A percentile compares a stretch with the other conserved stretches of the same genome.
phyloP scores from a whole-genome alignment of 2,797 vertebrate genomes.

The Crocidura indochinensis region DNA sequence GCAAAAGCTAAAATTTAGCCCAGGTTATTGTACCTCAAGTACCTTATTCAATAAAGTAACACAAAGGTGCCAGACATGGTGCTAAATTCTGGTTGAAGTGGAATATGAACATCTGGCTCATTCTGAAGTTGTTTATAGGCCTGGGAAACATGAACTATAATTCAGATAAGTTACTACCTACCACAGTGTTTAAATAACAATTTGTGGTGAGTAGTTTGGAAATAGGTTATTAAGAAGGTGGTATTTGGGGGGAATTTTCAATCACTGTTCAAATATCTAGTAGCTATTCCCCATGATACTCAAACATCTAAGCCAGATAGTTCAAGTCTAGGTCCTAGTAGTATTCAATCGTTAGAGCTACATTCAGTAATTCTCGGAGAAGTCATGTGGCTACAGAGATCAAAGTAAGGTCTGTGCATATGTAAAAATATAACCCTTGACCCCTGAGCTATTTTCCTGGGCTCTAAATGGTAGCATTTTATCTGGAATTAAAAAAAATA shows the following conservation, averaged over 20 bases:
- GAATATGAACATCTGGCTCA: slow-evolving; percentile 21
- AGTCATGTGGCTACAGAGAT: too few species aligned
- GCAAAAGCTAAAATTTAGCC: slow-evolving; percentile 38
- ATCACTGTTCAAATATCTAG: too few species aligned
- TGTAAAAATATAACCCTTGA: too few species aligned
- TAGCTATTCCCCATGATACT: too few species aligned
- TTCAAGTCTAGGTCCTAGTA: too few species aligned
- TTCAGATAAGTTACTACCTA: slow-evolving; percentile 30
- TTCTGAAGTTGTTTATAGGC: slow-evolving; percentile 23
- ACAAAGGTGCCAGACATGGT: slow-evolving; percentile 32
- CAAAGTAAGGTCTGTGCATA: too few species aligned
- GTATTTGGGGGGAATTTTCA: too few species aligned
- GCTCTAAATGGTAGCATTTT: not conserved
- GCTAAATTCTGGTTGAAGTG: slow-evolving; percentile 49
- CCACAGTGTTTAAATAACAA: slow-evolving; percentile 9
- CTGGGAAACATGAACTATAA: slow-evolving; percentile 30
- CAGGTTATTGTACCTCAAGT: slow-evolving; percentile 21
- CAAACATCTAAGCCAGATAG: too few species aligned
- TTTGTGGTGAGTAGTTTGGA: slow-evolving; percentile 11
- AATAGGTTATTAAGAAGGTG: slow-evolving; percentile 51
- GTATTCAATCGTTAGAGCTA: too few species aligned
- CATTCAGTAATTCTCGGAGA: too few species aligned
- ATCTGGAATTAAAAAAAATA: slow-evolving; percentile 45
- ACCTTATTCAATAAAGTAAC: slow-evolving; percentile 50
- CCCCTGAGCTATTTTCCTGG: too few species aligned